These are phyloP conservation scores for Stichodactyla mertensii DNA, from an alignment of 64 coral and sea anemone genomes.

Conservation along the genomic window DNA sequence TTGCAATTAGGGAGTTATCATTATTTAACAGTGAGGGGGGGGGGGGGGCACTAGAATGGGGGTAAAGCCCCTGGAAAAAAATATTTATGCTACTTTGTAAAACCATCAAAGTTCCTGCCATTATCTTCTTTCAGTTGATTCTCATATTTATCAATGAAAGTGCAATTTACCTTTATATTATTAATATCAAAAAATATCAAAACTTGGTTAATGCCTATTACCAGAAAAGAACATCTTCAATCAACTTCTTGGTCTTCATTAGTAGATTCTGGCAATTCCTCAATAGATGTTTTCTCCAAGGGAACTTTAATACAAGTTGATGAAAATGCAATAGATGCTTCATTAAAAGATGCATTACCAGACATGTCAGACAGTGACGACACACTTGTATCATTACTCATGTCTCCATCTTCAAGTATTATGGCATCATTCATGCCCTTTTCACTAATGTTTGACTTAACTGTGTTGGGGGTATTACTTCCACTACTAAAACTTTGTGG, in stretches of 20 bases:
- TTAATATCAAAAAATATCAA: too few relatives aligned
- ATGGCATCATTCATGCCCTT: conserved; percentile 51
- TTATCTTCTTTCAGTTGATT: too few relatives aligned
- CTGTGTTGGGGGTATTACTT: conserved; percentile 54
- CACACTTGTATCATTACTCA: conserved; percentile 60
- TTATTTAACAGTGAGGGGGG: too few relatives aligned
- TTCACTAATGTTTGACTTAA: conserved; percentile 23
- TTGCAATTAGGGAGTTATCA: too few relatives aligned
- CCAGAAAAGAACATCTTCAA: background rate
- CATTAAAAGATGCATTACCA: conserved; percentile 70
- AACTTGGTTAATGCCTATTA: background rate
- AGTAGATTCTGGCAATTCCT: conserved; percentile 2
- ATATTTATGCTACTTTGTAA: too few relatives aligned
- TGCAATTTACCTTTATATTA: too few relatives aligned
- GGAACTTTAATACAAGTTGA: conserved; percentile 87
- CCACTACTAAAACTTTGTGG: conserved; percentile 32
- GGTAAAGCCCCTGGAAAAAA: too few relatives aligned
- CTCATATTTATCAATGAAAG: too few relatives aligned
- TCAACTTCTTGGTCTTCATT: background rate
- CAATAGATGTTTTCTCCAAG: conserved; percentile 33
- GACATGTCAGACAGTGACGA: conserved; percentile 77
- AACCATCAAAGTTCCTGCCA: too few relatives aligned
- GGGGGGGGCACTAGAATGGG: too few relatives aligned
- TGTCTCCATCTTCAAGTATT: conserved; percentile 47
- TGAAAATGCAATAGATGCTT: conserved; percentile 80